Evolutionary conservation across 2,888 invertebrate genomes (phyloP).

Genomic region (Drosophila nr. perissopoda): DNA sequence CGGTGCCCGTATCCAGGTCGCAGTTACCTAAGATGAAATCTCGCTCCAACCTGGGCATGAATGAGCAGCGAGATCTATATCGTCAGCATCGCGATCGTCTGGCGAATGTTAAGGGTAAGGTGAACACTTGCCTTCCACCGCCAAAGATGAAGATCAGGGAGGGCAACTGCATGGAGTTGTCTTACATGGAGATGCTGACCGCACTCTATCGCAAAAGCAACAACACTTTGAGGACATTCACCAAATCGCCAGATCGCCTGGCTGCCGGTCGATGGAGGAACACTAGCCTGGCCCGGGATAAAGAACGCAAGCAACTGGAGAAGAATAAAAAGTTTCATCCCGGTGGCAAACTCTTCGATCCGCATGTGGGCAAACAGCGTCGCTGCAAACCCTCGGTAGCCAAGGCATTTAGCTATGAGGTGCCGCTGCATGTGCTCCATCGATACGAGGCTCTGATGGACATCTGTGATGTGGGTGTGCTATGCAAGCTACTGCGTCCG

Average conservation of each 20-base stretch:
- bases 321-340: conserved; percentile 44
- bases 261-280: conserved; percentile 69
- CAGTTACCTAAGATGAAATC: conserved; percentile 27
- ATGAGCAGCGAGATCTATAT: conserved; percentile 67
- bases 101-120: conserved; percentile 73
- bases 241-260: conserved; percentile 66
- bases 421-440: conserved; percentile 74
- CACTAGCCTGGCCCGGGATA: conserved; percentile 53
- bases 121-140: conserved; percentile 57
- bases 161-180: conserved; percentile 62
- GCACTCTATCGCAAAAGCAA: conserved; percentile 67
- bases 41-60: conserved; percentile 43
- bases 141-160: conserved; percentile 48
- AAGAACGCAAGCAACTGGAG: conserved; percentile 61
- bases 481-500: conserved; percentile 79
- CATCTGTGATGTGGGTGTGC: conserved; percentile 55
- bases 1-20: conserved; percentile 20
- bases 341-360: conserved; percentile 67
- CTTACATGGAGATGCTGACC: conserved; percentile 76
- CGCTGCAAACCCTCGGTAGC: conserved; percentile 18
- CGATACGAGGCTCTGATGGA: conserved; percentile 73
- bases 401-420: conserved; percentile 56
- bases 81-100: conserved; percentile 72
- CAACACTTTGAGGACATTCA: conserved; percentile 57
- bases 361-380: conserved; percentile 34